Percentiles rank a stretch among this genome's conserved stretches.
These are phyloP conservation scores for Empis stercorea DNA, from an alignment of 2,888 invertebrate genomes.

Conservation along the genomic window DNA sequence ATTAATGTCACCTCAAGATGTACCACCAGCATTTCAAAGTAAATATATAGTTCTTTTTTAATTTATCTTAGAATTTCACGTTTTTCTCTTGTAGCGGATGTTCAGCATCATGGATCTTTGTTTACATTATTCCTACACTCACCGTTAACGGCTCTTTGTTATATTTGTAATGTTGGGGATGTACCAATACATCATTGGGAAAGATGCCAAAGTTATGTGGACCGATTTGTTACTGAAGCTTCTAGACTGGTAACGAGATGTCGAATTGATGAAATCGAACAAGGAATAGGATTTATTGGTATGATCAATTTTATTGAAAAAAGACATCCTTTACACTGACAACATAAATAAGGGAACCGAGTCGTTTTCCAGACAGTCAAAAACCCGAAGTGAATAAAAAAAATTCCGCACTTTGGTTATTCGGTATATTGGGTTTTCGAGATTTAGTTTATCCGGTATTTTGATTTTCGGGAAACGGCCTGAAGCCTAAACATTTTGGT, in stretches of 20 bases:
- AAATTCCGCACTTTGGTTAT: too few species aligned
- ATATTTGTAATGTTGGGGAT: slow-evolving; percentile 76
- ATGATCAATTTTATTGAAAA: neutral
- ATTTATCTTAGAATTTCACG: neutral
- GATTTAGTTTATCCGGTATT: too few species aligned
- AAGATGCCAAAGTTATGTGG: slow-evolving; percentile 73
- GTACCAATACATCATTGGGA: slow-evolving; percentile 83
- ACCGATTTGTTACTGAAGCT: slow-evolving; percentile 81
- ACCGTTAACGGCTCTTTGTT: slow-evolving; percentile 84
- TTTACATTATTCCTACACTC: slow-evolving; percentile 93
- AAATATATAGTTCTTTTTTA: slow-evolving; percentile 1
- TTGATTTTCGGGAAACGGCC: too few species aligned
- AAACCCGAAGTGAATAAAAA: too few species aligned
- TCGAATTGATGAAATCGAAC: slow-evolving; percentile 57
- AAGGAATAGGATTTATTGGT: slow-evolving; percentile 38
- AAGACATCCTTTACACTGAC: too few species aligned
- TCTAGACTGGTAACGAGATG: slow-evolving; percentile 69
- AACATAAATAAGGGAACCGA: too few species aligned
- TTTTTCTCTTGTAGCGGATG: slow-evolving; percentile 42
- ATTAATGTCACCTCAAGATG: slow-evolving; percentile 85
- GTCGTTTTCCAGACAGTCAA: too few species aligned
- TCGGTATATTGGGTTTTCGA: too few species aligned
- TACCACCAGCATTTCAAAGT: slow-evolving; percentile 76
- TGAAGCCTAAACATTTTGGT: too few species aligned
- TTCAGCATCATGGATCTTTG: slow-evolving; percentile 76